Percentiles rank a stretch among this genome's conserved stretches.
These are phyloP conservation scores for Formica selysi DNA, from an alignment of 1,140 invertebrate genomes.

Conservation along the genomic window DNA sequence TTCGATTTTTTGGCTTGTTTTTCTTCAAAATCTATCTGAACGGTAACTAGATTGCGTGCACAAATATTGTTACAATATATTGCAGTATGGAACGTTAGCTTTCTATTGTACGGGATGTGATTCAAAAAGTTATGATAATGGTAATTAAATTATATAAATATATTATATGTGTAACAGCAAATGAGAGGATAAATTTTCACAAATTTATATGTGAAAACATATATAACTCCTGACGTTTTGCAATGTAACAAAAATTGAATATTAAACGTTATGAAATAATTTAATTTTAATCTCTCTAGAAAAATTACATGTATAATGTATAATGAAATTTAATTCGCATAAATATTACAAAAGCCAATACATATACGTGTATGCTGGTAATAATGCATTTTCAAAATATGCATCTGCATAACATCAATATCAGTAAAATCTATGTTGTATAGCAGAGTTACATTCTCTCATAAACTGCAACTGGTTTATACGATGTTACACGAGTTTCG, in stretches of 20 bases:
- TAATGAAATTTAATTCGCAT: not conserved
- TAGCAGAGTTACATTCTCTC: not conserved
- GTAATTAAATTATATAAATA: conserved; percentile 3
- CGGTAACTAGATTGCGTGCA: too few species aligned
- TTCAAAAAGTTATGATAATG: not conserved
- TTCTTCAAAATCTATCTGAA: conserved; percentile 15
- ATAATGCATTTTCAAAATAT: not conserved
- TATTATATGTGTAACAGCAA: not conserved
- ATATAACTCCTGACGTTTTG: not conserved
- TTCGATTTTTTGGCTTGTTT: conserved; percentile 22
- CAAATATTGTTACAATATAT: not conserved
- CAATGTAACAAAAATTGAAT: not conserved
- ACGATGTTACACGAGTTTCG: not conserved
- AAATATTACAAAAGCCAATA: not conserved
- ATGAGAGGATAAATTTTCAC: conserved; percentile 27
- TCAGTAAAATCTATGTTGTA: not conserved
- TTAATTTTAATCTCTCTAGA: not conserved
- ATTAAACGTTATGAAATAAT: conserved; percentile 29
- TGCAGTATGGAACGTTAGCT: not conserved
- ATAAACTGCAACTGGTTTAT: not conserved
- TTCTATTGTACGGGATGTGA: not conserved
- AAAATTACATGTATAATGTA: not conserved
- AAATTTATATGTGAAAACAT: conserved; percentile 3
- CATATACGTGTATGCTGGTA: not conserved
- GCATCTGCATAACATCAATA: conserved; percentile 8